A percentile compares a stretch with the other conserved stretches of the same genome.
phyloP scores from a whole-genome alignment of 2,888 invertebrate species.

The Philereme transversata region DNA sequence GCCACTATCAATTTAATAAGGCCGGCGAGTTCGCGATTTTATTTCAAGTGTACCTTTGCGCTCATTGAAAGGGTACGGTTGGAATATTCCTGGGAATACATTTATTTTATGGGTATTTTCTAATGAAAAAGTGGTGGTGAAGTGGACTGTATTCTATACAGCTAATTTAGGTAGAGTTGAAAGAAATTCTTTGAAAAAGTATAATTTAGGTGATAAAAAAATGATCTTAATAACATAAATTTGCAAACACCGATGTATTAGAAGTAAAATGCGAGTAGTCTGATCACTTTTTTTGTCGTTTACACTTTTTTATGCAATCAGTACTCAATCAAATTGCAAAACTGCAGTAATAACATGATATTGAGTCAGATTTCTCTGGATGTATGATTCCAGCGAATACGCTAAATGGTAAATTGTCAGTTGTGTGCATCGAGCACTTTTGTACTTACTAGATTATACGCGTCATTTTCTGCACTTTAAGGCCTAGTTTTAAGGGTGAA shows the following conservation, averaged over 20 bases:
- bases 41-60: constrained; percentile 72
- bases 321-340: constrained; percentile 54
- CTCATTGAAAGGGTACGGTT: constrained; percentile 61
- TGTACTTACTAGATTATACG: constrained; percentile 39
- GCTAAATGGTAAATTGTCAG: constrained; percentile 78
- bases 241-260: too few species aligned
- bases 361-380: constrained; percentile 68
- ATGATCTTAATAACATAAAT: too few species aligned
- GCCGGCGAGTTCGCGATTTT: constrained; percentile 59
- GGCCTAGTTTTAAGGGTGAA: constrained; percentile 43
- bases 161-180: too few species aligned
- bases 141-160: neutral
- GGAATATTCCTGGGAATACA: constrained; percentile 40
- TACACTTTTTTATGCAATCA: constrained; percentile 59
- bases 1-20: constrained; percentile 22
- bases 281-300: neutral
- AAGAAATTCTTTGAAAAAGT: too few species aligned
- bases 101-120: neutral
- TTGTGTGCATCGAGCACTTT: constrained; percentile 64
- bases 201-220: too few species aligned
- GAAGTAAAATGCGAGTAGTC: too few species aligned
- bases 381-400: constrained; percentile 70
- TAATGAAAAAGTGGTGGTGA: neutral
- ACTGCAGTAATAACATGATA: constrained; percentile 68
- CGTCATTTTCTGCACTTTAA: constrained; percentile 45